phyloP scores from a whole-genome alignment of 2,797 vertebrate species.

The Tapera naevia region DNA sequence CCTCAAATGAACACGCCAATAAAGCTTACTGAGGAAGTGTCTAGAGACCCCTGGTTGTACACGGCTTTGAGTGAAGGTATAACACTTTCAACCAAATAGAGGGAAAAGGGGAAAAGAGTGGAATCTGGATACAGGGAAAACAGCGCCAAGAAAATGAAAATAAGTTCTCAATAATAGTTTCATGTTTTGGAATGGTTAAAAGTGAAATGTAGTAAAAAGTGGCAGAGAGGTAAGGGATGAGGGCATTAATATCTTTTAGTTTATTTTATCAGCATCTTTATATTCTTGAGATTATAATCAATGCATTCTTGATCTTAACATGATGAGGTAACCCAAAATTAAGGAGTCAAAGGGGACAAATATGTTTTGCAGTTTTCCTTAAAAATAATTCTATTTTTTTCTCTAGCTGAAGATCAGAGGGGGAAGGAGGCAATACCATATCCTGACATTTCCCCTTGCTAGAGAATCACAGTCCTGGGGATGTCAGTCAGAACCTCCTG shows the following conservation, averaged over 20 bases:
- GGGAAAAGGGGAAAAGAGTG: neutral
- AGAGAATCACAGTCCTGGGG: neutral
- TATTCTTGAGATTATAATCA: neutral
- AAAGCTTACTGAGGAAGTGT: fast-evolving
- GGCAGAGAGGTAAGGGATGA: neutral
- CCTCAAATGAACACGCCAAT: neutral
- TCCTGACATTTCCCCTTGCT: neutral
- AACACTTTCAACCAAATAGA: neutral
- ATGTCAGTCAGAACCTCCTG: neutral
- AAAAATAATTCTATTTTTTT: neutral
- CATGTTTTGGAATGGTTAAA: neutral
- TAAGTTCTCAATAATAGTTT: neutral
- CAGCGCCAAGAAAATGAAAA: neutral
- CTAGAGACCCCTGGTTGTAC: neutral
- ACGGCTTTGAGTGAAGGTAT: neutral
- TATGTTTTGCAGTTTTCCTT: neutral
- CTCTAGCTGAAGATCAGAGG: neutral
- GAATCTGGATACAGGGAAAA: neutral
- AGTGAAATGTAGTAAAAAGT: neutral
- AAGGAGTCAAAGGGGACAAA: neutral
- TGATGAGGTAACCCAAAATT: neutral
- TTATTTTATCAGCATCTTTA: neutral
- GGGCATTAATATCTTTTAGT: neutral
- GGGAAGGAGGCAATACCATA: neutral
- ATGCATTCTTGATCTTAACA: neutral